A percentile compares a stretch with the other conserved stretches of the same genome.
These are phyloP conservation scores for Periphyllus acericola DNA, from an alignment of 2,888 invertebrate genomes.

Conservation along the genomic window DNA sequence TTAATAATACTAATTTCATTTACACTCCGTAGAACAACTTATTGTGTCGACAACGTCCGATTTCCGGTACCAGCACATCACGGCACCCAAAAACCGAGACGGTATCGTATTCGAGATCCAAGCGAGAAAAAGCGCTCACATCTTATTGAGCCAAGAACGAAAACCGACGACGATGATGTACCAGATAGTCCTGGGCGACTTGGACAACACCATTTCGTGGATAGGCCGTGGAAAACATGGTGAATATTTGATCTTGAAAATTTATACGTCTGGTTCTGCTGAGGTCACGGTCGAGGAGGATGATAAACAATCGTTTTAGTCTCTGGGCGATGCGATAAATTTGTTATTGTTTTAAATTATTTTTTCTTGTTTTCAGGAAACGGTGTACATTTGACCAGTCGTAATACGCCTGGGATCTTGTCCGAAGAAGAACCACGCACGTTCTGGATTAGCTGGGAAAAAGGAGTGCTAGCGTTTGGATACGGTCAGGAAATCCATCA, in stretches of 20 bases:
- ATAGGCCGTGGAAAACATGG: conserved; percentile 76
- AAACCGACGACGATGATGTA: conserved; percentile 74
- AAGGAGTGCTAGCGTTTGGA: conserved; percentile 72
- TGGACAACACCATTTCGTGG: conserved; percentile 72
- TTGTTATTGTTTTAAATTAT: no score
- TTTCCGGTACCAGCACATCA: conserved; percentile 75
- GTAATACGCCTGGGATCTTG: conserved; percentile 72
- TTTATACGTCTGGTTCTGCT: no score
- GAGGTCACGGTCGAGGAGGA: no score
- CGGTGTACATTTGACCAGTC: conserved; percentile 73
- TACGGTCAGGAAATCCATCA: conserved; percentile 72
- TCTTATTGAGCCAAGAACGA: conserved; percentile 72
- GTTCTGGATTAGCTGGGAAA: conserved; percentile 78
- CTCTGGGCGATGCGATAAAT: no score
- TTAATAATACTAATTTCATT: not conserved
- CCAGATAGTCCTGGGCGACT: conserved; percentile 73
- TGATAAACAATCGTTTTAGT: no score
- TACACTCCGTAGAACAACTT: conserved; percentile 71
- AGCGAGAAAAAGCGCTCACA: conserved; percentile 72
- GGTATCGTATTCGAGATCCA: conserved; percentile 74
- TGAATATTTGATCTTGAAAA: conserved; percentile 66
- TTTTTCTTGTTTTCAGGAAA: conserved; percentile 69
- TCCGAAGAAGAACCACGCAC: conserved; percentile 73
- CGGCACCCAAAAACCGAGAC: conserved; percentile 74
- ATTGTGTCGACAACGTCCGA: conserved; percentile 74